These are phyloP conservation scores for Mesodorylaimus sp. DNA, from an alignment of 2,888 invertebrate genomes.

Conservation along the genomic window DNA sequence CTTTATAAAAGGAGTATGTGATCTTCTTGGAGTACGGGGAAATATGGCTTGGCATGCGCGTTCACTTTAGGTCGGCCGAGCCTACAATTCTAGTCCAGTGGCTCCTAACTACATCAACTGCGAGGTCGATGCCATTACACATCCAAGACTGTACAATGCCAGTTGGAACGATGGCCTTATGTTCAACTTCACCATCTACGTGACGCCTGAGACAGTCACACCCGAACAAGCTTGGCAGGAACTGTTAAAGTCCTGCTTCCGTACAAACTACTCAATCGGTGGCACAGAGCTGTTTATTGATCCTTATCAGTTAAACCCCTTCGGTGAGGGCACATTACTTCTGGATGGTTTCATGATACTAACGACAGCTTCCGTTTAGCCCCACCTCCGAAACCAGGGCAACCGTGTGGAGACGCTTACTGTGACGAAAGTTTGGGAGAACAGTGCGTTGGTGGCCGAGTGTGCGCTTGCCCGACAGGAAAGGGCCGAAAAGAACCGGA, in stretches of 20 bases:
- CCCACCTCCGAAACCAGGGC: slow-evolving; percentile 14
- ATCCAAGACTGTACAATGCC: slow-evolving; percentile 27
- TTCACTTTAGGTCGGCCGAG: slow-evolving; percentile 14
- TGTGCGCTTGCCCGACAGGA: slow-evolving; percentile 26
- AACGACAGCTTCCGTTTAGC: background rate
- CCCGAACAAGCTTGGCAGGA: slow-evolving; percentile 24
- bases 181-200: slow-evolving; percentile 24
- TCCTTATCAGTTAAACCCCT: slow-evolving; percentile 22
- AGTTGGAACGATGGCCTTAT: slow-evolving; percentile 26
- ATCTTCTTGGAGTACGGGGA: background rate
- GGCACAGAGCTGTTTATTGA: slow-evolving; percentile 13
- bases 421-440: slow-evolving; percentile 22
- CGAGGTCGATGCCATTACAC: slow-evolving; percentile 23
- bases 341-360: background rate
- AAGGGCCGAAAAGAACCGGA: slow-evolving; percentile 19
- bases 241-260: slow-evolving; percentile 21
- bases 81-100: slow-evolving; percentile 15
- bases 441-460: slow-evolving; percentile 22
- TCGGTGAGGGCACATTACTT: slow-evolving; percentile 12
- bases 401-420: slow-evolving; percentile 20
- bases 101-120: slow-evolving; percentile 20
- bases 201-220: slow-evolving; percentile 1
- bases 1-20: slow-evolving; percentile 17
- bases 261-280: slow-evolving; percentile 11
- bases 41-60: background rate